Evolutionary conservation across 1,140 invertebrate genomes (phyloP), one percentile per base, ranked within the genome.

Genomic region (Platyscapa corneri): DNA sequence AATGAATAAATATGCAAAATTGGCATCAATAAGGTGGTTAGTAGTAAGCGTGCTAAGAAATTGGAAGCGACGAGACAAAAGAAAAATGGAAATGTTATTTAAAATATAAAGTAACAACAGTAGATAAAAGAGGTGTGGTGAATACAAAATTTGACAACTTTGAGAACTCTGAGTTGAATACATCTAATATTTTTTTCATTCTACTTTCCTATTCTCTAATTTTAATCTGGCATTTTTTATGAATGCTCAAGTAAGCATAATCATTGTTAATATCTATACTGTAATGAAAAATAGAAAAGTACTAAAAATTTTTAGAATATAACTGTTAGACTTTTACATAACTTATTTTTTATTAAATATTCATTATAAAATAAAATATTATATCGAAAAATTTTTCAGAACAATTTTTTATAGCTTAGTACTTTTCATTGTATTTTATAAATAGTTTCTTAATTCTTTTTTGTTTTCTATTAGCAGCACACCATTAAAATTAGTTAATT

Each of bases 121-220:
- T 14, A 65, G 23, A 12, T 39, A 27, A 27, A 30, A 30, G 32
- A 37, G 32, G 23, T 16, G 56, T 39, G 53, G 37, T 49, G 83
- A 72, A 86, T 88, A 87, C 85, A 88, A 89, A 90, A 90, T 88
- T 92, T 92, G 91, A 93, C 91, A 92, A 92, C 89, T 92, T 92
- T 88, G 89, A 92, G 90, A 91, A 90, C 88, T 91, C 92, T 92
- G 91, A 92, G 92, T 93, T 93, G 67, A 39, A 72, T 74, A 5
- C 92, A 93, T 90, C 89, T 91, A 88, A 89, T 91, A 89, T 89
- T 88, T 88, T 87, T 75, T 89, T 90, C 88, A 88, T 89, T 89
- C 87, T 89, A 87, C 79, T 65, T 81, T 37, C 49, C 32, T 37
- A 39, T 53, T 76, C 53, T 42, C 60, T 74, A 42, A 74, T 39